A percentile compares a stretch with the other conserved stretches of the same genome.
These are phyloP conservation scores for Aphaenogaster rudis DNA, from an alignment of 1,140 invertebrate species.

Conservation along the genomic window DNA sequence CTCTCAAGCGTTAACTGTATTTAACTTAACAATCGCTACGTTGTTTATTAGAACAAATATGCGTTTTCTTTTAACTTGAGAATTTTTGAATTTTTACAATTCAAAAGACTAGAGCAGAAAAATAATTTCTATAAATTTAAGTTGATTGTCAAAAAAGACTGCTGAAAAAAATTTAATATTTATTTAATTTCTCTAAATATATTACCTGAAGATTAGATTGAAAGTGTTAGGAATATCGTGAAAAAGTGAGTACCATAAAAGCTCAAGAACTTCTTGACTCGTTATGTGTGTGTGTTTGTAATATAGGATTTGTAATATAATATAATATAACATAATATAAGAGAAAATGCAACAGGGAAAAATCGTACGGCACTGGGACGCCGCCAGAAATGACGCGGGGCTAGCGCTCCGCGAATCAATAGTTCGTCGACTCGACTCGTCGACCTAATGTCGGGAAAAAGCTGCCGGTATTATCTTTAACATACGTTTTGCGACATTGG, in stretches of 20 bases:
- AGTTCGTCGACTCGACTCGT: slow-evolving; percentile 83
- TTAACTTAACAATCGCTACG: slow-evolving; percentile 19
- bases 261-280: not conserved
- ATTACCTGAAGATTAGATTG: not conserved
- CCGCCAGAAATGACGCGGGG: slow-evolving; percentile 47
- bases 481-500: not conserved
- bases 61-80: not conserved
- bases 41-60: not conserved
- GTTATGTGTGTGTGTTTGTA: no score
- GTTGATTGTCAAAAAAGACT: not conserved
- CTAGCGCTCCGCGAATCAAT: slow-evolving; percentile 79
- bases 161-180: not conserved
- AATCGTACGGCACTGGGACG: slow-evolving; percentile 68
- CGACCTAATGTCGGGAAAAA: slow-evolving; percentile 70
- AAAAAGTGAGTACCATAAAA: not conserved
- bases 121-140: not conserved
- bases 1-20: slow-evolving; percentile 34
- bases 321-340: not conserved
- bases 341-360: slow-evolving; percentile 44
- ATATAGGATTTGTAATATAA: not conserved
- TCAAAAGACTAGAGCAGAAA: not conserved
- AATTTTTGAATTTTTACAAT: not conserved
- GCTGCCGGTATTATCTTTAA: slow-evolving; percentile 46
- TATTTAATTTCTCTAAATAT: no score
- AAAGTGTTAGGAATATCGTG: not conserved